These are phyloP conservation scores for Procambarus virginalis DNA, from an alignment of 1,140 invertebrate genomes.

Conservation along the genomic window DNA sequence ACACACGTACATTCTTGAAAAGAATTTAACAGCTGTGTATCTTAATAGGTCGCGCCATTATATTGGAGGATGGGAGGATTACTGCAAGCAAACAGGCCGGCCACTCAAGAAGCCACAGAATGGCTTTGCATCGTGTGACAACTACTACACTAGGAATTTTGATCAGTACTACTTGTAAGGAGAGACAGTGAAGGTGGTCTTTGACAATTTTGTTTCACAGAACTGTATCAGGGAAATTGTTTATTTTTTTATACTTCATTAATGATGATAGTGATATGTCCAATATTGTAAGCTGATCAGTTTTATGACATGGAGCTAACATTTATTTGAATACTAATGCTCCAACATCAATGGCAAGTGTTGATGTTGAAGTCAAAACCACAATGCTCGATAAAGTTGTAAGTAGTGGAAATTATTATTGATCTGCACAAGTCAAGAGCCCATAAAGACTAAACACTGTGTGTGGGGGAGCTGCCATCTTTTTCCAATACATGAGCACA, in stretches of 20 bases:
- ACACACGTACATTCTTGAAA: no score
- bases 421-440: no score
- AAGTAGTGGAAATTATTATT: no score
- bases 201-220: not conserved
- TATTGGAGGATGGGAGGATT: constrained; percentile 64
- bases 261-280: not conserved
- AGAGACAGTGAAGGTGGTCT: not conserved
- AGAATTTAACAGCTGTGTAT: no score
- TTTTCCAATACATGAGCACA: no score
- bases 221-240: not conserved
- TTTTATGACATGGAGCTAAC: not conserved
- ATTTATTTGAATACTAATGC: no score
- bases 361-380: not conserved
- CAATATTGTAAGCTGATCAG: not conserved
- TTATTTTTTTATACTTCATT: not conserved
- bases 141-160: constrained; percentile 54
- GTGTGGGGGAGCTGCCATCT: no score
- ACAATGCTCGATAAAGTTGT: no score
- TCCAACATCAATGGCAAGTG: no score
- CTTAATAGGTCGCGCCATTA: constrained; percentile 48
- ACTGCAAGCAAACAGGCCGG: constrained; percentile 46
- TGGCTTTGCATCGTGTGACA: not conserved
- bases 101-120: constrained; percentile 55
- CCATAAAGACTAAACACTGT: no score
- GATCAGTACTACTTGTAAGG: constrained; percentile 62